Percentiles rank a stretch among this genome's conserved stretches.
Conservation (phyloP, 2,797 vertebrate species). For the Borostomias antarcticus region DNA sequence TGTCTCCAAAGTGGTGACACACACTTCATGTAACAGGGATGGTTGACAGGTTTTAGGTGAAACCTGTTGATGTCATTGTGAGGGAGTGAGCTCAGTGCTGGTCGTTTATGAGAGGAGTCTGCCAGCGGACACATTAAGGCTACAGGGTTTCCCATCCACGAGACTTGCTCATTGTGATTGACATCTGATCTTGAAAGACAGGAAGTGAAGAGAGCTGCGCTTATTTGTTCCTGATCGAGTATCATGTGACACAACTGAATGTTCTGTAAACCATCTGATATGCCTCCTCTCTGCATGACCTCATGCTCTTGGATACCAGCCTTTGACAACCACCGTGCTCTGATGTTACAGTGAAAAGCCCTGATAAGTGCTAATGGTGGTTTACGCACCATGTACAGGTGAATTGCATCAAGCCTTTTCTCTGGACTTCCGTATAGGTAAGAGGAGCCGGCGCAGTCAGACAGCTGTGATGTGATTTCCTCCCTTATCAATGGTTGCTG, state of each 20-base stretch:
- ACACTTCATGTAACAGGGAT: background rate
- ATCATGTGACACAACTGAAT: slow-evolving; percentile 56
- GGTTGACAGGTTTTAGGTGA: background rate
- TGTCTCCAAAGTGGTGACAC: background rate
- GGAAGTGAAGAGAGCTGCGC: slow-evolving; percentile 45
- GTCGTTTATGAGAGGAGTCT: slow-evolving; percentile 17
- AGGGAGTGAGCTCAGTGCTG: slow-evolving; percentile 6
- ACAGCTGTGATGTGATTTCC: slow-evolving; percentile 11
- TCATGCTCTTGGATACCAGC: slow-evolving; percentile 53
- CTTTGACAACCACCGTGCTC: slow-evolving; percentile 12
- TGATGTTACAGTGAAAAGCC: slow-evolving; percentile 29
- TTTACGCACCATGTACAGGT: background rate
- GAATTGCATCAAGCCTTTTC: background rate
- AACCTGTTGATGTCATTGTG: background rate
- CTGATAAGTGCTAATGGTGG: slow-evolving; percentile 1
- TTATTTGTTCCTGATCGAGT: slow-evolving; percentile 60
- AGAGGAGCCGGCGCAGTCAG: background rate
- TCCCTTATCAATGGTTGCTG: background rate
- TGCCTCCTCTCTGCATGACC: slow-evolving; percentile 53
- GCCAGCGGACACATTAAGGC: slow-evolving; percentile 37
- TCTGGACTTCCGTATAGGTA: background rate
- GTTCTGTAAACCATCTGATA: slow-evolving; percentile 55
- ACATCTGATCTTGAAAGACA: slow-evolving; percentile 50
- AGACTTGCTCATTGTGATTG: slow-evolving; percentile 51
- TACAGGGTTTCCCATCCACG: slow-evolving; percentile 50